Evolutionary conservation across 2,888 invertebrate genomes (phyloP).

Genomic region (Penaeus monodon): DNA sequence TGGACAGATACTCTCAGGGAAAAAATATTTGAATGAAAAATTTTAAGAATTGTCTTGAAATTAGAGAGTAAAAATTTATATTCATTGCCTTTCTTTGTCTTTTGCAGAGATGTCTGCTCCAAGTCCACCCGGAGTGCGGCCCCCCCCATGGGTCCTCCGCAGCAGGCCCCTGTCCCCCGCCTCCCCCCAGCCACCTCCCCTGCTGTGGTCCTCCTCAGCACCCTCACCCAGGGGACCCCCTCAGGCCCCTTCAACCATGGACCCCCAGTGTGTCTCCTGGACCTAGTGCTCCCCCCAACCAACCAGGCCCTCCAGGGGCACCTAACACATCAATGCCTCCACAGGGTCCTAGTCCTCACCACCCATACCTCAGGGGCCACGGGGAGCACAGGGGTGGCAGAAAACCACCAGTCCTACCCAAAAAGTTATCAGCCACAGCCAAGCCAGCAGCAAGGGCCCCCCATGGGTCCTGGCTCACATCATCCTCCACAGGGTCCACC

Average conservation of each 20-base stretch:
- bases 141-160: conserved; percentile 64
- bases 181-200: conserved; percentile 64
- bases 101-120: conserved; percentile 64
- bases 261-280: conserved; percentile 65
- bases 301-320: conserved; percentile 55
- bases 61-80: neutral
- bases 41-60: neutral
- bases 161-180: conserved; percentile 65
- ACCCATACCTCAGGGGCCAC: conserved; percentile 59
- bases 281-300: conserved; percentile 56
- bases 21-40: too few relatives aligned
- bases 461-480: conserved; percentile 35
- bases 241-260: conserved; percentile 73
- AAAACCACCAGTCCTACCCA: conserved; percentile 41
- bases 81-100: neutral
- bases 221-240: conserved; percentile 67
- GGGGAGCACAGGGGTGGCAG: conserved; percentile 59
- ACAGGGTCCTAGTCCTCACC: conserved; percentile 55
- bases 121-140: conserved; percentile 66
- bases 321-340: conserved; percentile 66
- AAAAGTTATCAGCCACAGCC: conserved; percentile 46
- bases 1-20: too few relatives aligned
- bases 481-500: conserved; percentile 46
- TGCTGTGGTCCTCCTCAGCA: conserved; percentile 63
- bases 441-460: conserved; percentile 28